Base-by-base conservation (phyloP, 1,140 invertebrate genomes). In the Frieseomelitta varia region DNA sequence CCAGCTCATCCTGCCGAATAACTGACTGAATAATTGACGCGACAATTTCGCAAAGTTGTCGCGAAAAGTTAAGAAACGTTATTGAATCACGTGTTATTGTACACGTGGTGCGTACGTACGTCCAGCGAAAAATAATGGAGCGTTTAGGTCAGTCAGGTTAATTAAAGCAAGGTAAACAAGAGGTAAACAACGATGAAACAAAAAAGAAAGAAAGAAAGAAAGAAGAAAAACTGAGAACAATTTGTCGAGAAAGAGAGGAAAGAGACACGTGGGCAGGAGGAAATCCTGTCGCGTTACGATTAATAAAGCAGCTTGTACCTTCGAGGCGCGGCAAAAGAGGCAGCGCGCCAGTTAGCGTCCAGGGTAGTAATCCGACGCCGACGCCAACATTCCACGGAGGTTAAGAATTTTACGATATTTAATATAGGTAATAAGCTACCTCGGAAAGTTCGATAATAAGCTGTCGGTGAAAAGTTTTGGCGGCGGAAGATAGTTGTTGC, bases 371-470 rank as follows among this genome's bases (percentile, higher is more conserved):
- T 84, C 72, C 69, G 1, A 79, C 77, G 82, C 76, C 65, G 75
- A 84, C 82, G 56, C 77, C 30, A 79, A 80, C 82, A 84, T 84
- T 84, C 82, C 82, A 27, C 58, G 24, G 58, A 30, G 47, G 77
- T 80, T 84, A 72, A 80, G 82, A 84, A 84, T 80, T 84, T 84
- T 84, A 84, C 82, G 82, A 84, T 84, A 84, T 84, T 84, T 84
- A 84, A 84, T 84, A 84, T 84, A 80, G 69, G 68, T 39, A 84
- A 80, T 84, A 84, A 84, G 68, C 47, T 80, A 47, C 39, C 67
- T 8, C 1, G 77, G 51, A 63, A 84, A 84, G 82, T 84, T 73
- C 77, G 77, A 84, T 84, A 84, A 84, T 80, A 84, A 80, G 68
- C 82, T 80, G 69, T 79, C 73, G 58, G 56, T 58, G 67, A 63